These are phyloP conservation scores for Stigmatopora nigra DNA, from an alignment of 2,113 vertebrate species.

Conservation along the genomic window DNA sequence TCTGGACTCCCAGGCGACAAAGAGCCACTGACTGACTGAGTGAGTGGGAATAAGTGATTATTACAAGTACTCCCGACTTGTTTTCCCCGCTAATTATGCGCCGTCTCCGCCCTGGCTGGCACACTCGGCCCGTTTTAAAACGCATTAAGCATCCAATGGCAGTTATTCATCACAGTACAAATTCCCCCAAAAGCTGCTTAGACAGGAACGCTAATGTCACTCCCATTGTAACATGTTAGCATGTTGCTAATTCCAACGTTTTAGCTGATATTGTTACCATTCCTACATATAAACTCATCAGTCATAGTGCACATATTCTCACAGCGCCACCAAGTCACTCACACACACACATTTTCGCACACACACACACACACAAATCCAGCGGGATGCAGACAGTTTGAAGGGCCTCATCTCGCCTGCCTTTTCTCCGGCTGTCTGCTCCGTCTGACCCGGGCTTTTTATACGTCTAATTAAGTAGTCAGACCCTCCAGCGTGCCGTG, in stretches of 20 bases:
- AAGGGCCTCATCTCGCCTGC: conserved; percentile 66
- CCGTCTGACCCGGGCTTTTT: conserved; percentile 61
- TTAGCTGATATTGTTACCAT: conserved; percentile 16
- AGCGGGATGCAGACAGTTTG: conserved; percentile 59
- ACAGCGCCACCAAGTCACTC: conserved; percentile 47
- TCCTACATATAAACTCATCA: conserved; percentile 24
- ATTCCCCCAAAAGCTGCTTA: neutral
- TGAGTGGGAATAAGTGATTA: conserved; percentile 55
- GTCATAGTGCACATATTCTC: conserved; percentile 45
- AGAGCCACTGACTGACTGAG: conserved; percentile 9
- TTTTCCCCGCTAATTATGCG: conserved; percentile 41
- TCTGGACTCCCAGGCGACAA: conserved; percentile 32
- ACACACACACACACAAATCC: conserved; percentile 40
- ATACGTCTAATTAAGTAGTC: conserved; percentile 69
- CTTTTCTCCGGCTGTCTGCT: conserved; percentile 68
- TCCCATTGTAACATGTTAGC: no score
- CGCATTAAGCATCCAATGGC: neutral
- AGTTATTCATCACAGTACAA: neutral
- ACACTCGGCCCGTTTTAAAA: conserved; percentile 19
- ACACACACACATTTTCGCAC: neutral
- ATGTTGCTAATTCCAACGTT: neutral
- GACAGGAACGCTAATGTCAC: neutral
- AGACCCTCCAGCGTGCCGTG: conserved; percentile 64
- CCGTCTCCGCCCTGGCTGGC: conserved; percentile 24
- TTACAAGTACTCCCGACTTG: conserved; percentile 51